phyloP scores from a whole-genome alignment of 1,140 invertebrate genomes.

The Zaprionus taronus region DNA sequence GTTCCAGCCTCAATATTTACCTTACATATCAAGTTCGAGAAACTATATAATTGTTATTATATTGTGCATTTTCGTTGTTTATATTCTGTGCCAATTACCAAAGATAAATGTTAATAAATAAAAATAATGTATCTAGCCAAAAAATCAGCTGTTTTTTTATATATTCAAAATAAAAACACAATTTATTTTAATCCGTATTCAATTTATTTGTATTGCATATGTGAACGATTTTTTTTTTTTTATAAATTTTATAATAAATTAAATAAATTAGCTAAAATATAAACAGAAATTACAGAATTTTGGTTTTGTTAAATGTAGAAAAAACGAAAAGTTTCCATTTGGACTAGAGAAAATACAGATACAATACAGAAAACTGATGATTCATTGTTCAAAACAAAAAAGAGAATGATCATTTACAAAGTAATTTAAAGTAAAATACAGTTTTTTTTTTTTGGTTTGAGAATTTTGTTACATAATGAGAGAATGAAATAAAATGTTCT shows the following conservation, averaged over 20 bases:
- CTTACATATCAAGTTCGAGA: constrained; percentile 50
- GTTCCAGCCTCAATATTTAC: constrained; percentile 28
- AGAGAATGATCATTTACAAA: constrained; percentile 19
- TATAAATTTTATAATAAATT: constrained; percentile 73
- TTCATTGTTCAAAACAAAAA: constrained; percentile 31
- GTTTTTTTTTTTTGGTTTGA: constrained; percentile 32
- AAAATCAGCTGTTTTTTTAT: constrained; percentile 20
- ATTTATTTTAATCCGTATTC: constrained; percentile 52
- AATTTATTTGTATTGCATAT: constrained; percentile 70
- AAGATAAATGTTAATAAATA: constrained; percentile 53
- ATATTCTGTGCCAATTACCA: constrained; percentile 49
- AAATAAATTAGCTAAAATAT: constrained; percentile 79
- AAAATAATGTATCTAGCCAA: constrained; percentile 42
- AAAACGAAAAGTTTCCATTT: constrained; percentile 44
- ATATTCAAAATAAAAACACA: constrained; percentile 17
- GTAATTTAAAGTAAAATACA: constrained; percentile 28
- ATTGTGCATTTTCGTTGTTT: constrained; percentile 40
- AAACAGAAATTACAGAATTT: constrained; percentile 73
- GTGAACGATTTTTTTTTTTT: constrained; percentile 48
- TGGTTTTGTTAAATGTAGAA: constrained; percentile 49
- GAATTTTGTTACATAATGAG: constrained; percentile 52
- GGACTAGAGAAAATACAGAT: constrained; percentile 51
- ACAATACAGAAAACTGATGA: constrained; percentile 30
- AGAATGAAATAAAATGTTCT: constrained; percentile 41
- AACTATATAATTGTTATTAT: constrained; percentile 36